A percentile compares a stretch with the other conserved stretches of the same genome.
These are phyloP conservation scores for Andrena haemorrhoa DNA, from an alignment of 2,888 invertebrate genomes.

Conservation along the genomic window DNA sequence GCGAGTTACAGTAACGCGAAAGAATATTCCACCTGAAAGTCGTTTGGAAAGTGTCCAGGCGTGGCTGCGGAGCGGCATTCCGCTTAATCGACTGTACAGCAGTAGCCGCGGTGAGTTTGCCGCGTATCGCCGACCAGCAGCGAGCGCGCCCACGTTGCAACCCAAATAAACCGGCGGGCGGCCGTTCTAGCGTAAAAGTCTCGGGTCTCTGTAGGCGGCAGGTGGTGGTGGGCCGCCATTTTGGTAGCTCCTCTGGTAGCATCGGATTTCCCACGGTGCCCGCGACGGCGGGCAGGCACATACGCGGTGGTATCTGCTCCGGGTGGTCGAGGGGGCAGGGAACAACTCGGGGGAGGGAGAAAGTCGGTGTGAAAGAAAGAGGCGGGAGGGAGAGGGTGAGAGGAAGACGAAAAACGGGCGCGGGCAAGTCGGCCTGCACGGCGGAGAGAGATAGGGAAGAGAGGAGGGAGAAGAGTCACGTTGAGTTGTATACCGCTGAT, in stretches of 20 bases:
- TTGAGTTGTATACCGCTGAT: conserved; percentile 55
- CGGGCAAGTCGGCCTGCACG: neutral
- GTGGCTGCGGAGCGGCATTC: neutral
- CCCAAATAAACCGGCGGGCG: neutral
- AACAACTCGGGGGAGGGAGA: neutral
- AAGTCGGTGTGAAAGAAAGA: neutral
- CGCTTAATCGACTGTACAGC: neutral
- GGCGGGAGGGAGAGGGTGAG: neutral
- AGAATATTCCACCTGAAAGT: neutral
- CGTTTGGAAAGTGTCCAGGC: neutral
- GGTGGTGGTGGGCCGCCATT: conserved; percentile 56
- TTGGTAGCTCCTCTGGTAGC: conserved; percentile 60
- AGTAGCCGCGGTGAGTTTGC: neutral
- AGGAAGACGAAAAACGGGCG: neutral
- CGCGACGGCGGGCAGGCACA: conserved; percentile 12
- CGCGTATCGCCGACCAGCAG: neutral
- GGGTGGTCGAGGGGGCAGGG: neutral
- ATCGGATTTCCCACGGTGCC: conserved; percentile 45
- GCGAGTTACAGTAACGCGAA: neutral
- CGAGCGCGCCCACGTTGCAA: neutral
- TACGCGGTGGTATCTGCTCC: conserved; percentile 30
- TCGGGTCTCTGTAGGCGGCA: conserved; percentile 30
- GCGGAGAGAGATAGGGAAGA: conserved; percentile 8
- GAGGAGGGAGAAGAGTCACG: conserved; percentile 41
- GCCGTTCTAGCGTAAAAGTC: conserved; percentile 10